phyloP scores from a whole-genome alignment of 2,888 invertebrate genomes.

The Stramonita haemastoma region DNA sequence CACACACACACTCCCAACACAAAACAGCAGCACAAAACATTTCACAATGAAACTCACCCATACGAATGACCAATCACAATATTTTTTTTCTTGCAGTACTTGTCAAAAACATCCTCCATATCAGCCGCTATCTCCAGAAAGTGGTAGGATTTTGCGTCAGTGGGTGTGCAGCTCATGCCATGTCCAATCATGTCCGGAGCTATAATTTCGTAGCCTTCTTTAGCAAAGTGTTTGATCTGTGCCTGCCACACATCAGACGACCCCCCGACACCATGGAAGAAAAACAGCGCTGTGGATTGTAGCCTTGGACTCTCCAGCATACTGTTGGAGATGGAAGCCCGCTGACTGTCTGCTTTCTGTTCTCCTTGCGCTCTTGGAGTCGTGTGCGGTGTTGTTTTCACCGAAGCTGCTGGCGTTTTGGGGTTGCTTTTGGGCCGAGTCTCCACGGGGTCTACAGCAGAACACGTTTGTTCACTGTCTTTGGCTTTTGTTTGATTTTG shows the following conservation, averaged over 20 bases:
- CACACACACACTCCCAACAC: background rate
- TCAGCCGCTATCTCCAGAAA: slow-evolving; percentile 82
- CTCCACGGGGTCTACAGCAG: background rate
- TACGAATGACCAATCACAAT: slow-evolving; percentile 85
- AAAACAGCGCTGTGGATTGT: slow-evolving; percentile 78
- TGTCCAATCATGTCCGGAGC: slow-evolving; percentile 85
- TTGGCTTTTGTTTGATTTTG: background rate
- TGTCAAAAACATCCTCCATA: slow-evolving; percentile 82
- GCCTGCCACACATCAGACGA: slow-evolving; percentile 83
- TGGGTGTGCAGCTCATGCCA: slow-evolving; percentile 83
- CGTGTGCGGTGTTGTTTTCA: background rate
- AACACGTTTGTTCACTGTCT: background rate
- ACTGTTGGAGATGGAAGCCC: background rate
- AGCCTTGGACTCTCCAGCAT: background rate
- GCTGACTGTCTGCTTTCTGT: background rate
- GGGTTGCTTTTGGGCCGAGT: background rate
- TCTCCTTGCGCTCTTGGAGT: background rate
- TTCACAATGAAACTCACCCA: slow-evolving; percentile 79
- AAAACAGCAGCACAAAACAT: slow-evolving; percentile 1
- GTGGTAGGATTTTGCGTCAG: slow-evolving; percentile 80
- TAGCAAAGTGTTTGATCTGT: slow-evolving; percentile 81
- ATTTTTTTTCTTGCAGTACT: slow-evolving; percentile 81
- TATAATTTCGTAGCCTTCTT: slow-evolving; percentile 82
- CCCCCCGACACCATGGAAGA: slow-evolving; percentile 85
- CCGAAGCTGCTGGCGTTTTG: background rate